Conservation (phyloP, 2,888 invertebrate species). For the Oscheius sp. region DNA sequence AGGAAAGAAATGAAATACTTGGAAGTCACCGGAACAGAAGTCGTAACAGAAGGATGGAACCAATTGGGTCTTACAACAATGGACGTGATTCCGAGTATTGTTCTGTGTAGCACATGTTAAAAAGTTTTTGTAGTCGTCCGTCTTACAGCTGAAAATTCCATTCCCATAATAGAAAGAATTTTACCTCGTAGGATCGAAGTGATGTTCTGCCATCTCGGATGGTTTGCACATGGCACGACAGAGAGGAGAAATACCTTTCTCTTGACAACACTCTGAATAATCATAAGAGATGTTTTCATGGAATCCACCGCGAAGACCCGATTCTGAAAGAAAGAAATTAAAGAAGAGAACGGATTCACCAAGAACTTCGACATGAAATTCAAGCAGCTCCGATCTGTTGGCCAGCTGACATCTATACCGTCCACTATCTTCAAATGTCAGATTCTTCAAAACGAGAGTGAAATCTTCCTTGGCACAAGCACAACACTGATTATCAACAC, state of each 20-base stretch:
- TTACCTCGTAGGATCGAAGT: constrained; percentile 68
- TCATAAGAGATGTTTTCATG: constrained; percentile 67
- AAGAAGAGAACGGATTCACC: constrained; percentile 49
- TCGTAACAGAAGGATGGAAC: constrained; percentile 70
- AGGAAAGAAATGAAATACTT: constrained; percentile 34
- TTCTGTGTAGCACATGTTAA: constrained; percentile 66
- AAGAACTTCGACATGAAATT: constrained; percentile 67
- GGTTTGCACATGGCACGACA: constrained; percentile 83
- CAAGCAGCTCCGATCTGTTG: constrained; percentile 60
- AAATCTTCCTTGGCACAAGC: constrained; percentile 61
- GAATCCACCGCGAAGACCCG: constrained; percentile 63
- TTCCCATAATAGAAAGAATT: background rate
- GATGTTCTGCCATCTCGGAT: constrained; percentile 60
- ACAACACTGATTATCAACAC: constrained; percentile 56
- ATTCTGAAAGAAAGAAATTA: constrained; percentile 57
- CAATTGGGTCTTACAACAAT: constrained; percentile 67
- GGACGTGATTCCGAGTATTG: constrained; percentile 66
- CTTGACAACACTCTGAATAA: constrained; percentile 79
- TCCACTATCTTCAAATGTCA: constrained; percentile 65
- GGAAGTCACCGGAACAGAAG: constrained; percentile 66
- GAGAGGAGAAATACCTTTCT: constrained; percentile 81
- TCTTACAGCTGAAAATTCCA: constrained; percentile 55
- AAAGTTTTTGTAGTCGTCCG: constrained; percentile 67
- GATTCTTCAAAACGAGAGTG: constrained; percentile 62
- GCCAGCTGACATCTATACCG: constrained; percentile 63